These are phyloP conservation scores for Kryptolebias ocellatus DNA, from an alignment of 2,797 vertebrate species.

Conservation along the genomic window DNA sequence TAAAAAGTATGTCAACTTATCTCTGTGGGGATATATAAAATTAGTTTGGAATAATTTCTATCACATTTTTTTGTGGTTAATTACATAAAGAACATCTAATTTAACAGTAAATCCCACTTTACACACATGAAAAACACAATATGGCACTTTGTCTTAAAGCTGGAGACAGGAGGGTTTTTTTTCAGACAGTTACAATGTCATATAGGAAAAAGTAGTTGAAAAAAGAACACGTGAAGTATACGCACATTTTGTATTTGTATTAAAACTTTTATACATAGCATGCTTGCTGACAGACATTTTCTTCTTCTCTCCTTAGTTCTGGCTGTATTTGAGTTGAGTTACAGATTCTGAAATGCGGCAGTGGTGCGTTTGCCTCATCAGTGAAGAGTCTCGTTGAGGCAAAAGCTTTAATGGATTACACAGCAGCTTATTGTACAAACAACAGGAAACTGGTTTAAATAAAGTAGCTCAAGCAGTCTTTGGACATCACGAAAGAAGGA, in stretches of 20 bases:
- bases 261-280: background rate
- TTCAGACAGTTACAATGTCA: background rate
- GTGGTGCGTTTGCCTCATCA: slow-evolving; percentile 27
- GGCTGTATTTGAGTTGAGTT: background rate
- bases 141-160: slow-evolving; percentile 31
- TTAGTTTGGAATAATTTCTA: too few relatives aligned
- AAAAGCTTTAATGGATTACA: slow-evolving; percentile 14
- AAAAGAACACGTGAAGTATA: background rate
- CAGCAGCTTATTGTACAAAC: background rate
- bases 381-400: slow-evolving; percentile 13
- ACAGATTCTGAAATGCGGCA: slow-evolving; percentile 9
- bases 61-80: too few relatives aligned
- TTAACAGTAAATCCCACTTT: background rate
- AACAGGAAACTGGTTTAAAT: slow-evolving; percentile 8
- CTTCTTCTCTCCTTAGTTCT: slow-evolving; percentile 3
- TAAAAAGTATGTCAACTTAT: background rate
- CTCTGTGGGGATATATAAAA: background rate
- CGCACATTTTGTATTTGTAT: too few relatives aligned
- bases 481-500: background rate
- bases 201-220: background rate
- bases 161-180: slow-evolving; percentile 2
- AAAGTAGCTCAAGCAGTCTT: slow-evolving; percentile 13
- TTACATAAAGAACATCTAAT: background rate
- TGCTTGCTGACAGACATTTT: slow-evolving; percentile 13
- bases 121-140: slow-evolving; percentile 1